phyloP scores from a whole-genome alignment of 30 jellyfish, hydroid and myxozoan species.

The Aurelia coerulea region DNA sequence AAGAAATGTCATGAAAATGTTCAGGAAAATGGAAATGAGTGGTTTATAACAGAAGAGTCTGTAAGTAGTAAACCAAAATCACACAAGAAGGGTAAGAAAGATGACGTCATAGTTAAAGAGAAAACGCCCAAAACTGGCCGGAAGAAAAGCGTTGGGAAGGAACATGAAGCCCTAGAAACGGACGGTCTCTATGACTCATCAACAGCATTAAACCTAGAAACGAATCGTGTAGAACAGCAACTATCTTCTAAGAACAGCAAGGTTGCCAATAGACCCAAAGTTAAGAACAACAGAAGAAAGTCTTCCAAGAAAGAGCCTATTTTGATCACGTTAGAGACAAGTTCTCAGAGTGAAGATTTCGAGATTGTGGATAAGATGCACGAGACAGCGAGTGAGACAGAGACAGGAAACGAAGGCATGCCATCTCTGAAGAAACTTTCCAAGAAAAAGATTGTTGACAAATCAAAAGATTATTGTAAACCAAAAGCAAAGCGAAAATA shows the following conservation, averaged over 20 bases:
- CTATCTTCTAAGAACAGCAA: conserved; percentile 3
- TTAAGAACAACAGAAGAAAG: neutral
- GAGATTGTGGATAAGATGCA: too few relatives aligned
- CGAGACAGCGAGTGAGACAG: too few relatives aligned
- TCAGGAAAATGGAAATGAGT: too few relatives aligned
- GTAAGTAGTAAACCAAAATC: neutral
- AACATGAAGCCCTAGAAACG: neutral
- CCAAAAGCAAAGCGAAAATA: conserved; percentile 7
- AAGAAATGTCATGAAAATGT: too few relatives aligned
- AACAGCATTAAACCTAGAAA: neutral
- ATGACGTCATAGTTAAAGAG: neutral
- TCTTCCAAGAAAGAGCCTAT: neutral
- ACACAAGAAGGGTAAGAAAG: neutral
- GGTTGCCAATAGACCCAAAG: conserved; percentile 12
- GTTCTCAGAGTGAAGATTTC: too few relatives aligned
- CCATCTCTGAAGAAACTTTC: too few relatives aligned
- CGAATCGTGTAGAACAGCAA: neutral
- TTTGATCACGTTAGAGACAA: too few relatives aligned
- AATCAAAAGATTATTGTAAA: neutral
- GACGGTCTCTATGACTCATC: neutral
- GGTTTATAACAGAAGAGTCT: too few relatives aligned
- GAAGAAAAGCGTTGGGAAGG: neutral
- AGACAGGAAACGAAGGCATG: neutral
- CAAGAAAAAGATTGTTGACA: neutral
- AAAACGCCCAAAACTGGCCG: neutral